Conservation (phyloP, 1,140 invertebrate genomes). For the Mamestra configurata region DNA sequence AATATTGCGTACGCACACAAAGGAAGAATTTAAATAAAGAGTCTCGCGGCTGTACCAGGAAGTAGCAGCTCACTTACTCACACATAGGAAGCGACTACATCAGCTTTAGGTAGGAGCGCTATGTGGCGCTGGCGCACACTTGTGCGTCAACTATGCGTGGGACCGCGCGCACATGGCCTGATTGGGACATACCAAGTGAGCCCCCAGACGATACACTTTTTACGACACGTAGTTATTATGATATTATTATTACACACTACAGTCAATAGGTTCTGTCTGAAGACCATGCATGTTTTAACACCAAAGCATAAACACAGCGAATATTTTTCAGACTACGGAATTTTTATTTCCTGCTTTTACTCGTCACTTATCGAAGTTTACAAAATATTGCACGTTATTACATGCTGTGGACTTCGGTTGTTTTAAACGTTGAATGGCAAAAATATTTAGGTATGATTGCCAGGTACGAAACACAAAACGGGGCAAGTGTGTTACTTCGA, state of each 20-base stretch:
- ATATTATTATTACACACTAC: constrained; percentile 67
- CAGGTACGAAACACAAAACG: background rate
- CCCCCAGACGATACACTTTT: constrained; percentile 85
- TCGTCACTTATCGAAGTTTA: constrained; percentile 41
- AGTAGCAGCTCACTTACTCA: constrained; percentile 81
- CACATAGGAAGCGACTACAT: constrained; percentile 71
- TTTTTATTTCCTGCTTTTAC: constrained; percentile 46
- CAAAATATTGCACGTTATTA: constrained; percentile 47
- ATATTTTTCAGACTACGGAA: constrained; percentile 34
- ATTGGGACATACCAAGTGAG: constrained; percentile 85
- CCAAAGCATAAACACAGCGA: constrained; percentile 53
- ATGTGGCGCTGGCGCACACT: constrained; percentile 85
- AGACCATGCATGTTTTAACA: constrained; percentile 54
- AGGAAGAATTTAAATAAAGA: constrained; percentile 85
- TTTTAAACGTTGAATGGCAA: constrained; percentile 15
- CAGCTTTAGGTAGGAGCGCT: constrained; percentile 68
- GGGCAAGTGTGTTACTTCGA: background rate
- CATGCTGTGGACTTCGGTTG: constrained; percentile 2
- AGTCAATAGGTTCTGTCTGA: constrained; percentile 57
- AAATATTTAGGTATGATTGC: background rate
- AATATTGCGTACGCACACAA: constrained; percentile 84
- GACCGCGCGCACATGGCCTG: constrained; percentile 86
- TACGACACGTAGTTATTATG: constrained; percentile 76
- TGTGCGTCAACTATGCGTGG: constrained; percentile 81
- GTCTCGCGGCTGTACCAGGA: constrained; percentile 86